These are phyloP conservation scores for Montipora capricornis DNA, from an alignment of 64 coral and sea anemone genomes.

Conservation along the genomic window DNA sequence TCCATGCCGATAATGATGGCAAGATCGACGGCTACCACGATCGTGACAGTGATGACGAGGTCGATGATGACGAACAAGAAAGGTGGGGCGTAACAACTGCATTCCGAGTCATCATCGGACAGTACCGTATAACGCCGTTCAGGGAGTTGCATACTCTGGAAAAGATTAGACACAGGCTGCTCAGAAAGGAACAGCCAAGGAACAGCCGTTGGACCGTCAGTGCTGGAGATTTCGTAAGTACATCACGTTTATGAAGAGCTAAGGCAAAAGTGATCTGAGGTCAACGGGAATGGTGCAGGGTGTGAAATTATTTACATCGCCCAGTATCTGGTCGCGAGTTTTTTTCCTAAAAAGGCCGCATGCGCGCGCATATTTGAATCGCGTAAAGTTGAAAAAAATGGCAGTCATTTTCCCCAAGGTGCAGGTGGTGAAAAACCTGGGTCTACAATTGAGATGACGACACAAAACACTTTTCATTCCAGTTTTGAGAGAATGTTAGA, in stretches of 20 bases:
- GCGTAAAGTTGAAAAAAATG: too few species aligned
- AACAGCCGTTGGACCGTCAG: neutral
- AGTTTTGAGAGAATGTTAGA: too few species aligned
- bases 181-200: neutral
- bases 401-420: too few species aligned
- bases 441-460: too few species aligned
- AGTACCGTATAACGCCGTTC: conserved; percentile 16
- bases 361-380: too few species aligned
- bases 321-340: too few species aligned
- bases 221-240: conserved; percentile 39
- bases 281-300: too few species aligned
- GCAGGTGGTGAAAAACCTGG: too few species aligned
- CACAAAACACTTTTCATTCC: too few species aligned
- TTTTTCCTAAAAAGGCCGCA: too few species aligned
- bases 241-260: neutral
- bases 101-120: neutral
- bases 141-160: neutral
- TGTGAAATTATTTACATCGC: too few species aligned
- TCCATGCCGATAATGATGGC: neutral
- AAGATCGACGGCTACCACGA: neutral
- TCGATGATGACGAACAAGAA: conserved; percentile 22
- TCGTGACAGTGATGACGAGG: conserved; percentile 10
- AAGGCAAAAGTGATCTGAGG: too few species aligned
- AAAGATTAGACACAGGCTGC: neutral
- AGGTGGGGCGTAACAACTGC: neutral